Evolutionary conservation across 1,140 invertebrate species (phyloP).

Genomic region (Anastrepha obliqua): DNA sequence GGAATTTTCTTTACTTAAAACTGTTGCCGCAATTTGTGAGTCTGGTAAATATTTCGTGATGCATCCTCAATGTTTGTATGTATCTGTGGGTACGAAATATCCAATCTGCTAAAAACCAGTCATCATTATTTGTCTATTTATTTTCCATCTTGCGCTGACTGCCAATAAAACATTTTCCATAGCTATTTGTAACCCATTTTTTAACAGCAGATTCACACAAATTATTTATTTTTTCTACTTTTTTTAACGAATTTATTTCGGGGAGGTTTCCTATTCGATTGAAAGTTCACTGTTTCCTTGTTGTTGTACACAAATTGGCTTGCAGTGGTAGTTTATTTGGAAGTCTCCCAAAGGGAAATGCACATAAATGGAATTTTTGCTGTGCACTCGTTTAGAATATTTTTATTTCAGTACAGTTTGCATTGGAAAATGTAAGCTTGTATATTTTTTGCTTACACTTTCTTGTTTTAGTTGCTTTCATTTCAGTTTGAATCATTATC

Average conservation of each 20-base stretch:
- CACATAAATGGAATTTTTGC: neutral
- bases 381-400: neutral
- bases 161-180: neutral
- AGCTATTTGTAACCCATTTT: neutral
- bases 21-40: too few species aligned
- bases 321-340: neutral
- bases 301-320: constrained; percentile 24
- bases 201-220: neutral
- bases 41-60: too few species aligned
- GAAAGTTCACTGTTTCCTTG: neutral
- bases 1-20: too few species aligned
- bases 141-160: neutral
- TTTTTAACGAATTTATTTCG: neutral
- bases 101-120: too few species aligned
- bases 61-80: too few species aligned
- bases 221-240: neutral
- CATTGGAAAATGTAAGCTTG: neutral
- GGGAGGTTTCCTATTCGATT: neutral
- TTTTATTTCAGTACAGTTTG: neutral
- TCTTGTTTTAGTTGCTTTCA: neutral
- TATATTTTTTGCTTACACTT: neutral
- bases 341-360: neutral
- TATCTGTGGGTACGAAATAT: too few species aligned
- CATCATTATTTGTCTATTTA: too few species aligned
- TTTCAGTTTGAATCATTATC: neutral